Percentiles rank a stretch among this genome's conserved stretches.
These are phyloP conservation scores for Argopecten irradians DNA, from an alignment of 1,140 invertebrate species.

Conservation along the genomic window DNA sequence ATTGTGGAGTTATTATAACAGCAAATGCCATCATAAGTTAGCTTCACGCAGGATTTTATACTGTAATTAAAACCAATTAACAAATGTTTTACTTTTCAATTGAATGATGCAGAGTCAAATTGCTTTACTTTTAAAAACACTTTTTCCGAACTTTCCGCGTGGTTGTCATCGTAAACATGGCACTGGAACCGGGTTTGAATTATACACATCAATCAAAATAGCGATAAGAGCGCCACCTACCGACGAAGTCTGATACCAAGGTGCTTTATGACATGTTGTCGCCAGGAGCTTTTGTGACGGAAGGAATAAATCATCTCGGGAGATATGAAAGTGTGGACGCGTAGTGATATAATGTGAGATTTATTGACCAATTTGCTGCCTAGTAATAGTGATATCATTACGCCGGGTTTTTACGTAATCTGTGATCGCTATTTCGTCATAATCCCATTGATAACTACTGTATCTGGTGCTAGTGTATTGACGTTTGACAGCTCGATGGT, in stretches of 20 bases:
- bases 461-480: not conserved
- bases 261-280: not conserved
- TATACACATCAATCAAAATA: not conserved
- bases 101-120: not conserved
- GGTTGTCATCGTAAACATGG: not conserved
- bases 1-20: not conserved
- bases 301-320: not conserved
- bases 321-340: not conserved
- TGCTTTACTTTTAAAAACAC: not conserved
- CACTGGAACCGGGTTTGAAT: not conserved
- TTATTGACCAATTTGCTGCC: not conserved
- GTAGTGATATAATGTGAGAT: not conserved
- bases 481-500: not conserved
- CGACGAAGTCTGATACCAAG: not conserved
- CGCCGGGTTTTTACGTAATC: not conserved
- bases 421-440: not conserved
- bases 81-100: not conserved
- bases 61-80: not conserved
- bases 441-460: not conserved
- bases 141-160: not conserved
- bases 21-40: not conserved
- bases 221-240: constrained; percentile 13
- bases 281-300: constrained; percentile 2
- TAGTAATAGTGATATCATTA: not conserved
- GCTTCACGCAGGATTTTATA: not conserved